Evolutionary conservation across 2,888 invertebrate species (phyloP).

Genomic region (Drosophila paramelanica): DNA sequence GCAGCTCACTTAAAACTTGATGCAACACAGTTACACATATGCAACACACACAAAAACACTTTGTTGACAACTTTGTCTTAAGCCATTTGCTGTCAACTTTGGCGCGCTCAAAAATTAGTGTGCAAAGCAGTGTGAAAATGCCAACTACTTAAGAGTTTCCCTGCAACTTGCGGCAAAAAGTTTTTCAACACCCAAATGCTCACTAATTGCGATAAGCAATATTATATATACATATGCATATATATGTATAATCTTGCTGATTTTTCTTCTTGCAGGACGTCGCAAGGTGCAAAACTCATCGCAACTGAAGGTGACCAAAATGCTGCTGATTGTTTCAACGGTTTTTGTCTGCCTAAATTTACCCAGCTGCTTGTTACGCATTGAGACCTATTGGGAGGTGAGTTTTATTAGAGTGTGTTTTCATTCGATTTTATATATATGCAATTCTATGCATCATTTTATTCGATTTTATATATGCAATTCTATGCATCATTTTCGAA

Average conservation of each 20-base stretch:
- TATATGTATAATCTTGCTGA: neutral
- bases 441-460: too few relatives aligned
- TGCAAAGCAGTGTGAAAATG: conserved; percentile 38
- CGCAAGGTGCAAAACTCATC: conserved; percentile 85
- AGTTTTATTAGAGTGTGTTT: conserved; percentile 61
- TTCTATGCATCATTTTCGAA: too few relatives aligned
- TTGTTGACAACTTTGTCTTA: conserved; percentile 24
- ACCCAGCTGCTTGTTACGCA: conserved; percentile 90
- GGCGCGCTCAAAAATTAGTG: conserved; percentile 42
- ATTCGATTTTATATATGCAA: too few relatives aligned
- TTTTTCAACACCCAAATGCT: neutral
- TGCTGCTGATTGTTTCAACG: conserved; percentile 92
- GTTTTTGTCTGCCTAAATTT: conserved; percentile 92
- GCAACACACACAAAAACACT: neutral
- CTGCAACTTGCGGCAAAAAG: neutral
- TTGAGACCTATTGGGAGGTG: conserved; percentile 88
- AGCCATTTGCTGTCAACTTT: conserved; percentile 30
- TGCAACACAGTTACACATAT: neutral
- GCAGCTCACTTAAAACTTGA: conserved; percentile 4
- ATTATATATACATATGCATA: neutral
- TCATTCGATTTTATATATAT: too few relatives aligned
- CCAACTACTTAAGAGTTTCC: conserved; percentile 48
- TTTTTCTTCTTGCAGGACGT: conserved; percentile 68
- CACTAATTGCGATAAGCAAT: neutral
- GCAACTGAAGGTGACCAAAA: conserved; percentile 91